Conservation (phyloP, 2,113 vertebrate species). For the Odontophorus gujanensis region DNA sequence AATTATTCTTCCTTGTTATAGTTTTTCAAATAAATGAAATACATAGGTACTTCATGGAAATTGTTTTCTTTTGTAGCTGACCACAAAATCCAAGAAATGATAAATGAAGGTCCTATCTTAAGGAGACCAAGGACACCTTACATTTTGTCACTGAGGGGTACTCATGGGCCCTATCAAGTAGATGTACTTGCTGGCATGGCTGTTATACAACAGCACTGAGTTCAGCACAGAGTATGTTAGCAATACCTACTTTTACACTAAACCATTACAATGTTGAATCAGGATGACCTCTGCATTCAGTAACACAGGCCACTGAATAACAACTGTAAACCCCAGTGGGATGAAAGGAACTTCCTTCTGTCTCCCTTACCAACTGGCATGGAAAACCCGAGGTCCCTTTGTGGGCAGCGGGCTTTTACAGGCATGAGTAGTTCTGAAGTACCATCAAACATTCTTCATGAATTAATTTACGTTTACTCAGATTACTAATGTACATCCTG, state of each 20-base stretch:
- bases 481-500: neutral
- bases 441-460: neutral
- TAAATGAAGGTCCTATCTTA: neutral
- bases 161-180: neutral
- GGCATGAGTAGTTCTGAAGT: neutral
- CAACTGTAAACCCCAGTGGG: neutral
- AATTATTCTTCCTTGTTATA: neutral
- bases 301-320: neutral
- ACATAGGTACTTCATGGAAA: neutral
- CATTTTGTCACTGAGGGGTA: neutral
- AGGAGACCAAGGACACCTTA: neutral
- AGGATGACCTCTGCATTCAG: neutral
- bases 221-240: neutral
- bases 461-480: neutral
- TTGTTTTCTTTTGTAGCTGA: neutral
- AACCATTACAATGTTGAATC: neutral
- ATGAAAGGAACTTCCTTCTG: neutral
- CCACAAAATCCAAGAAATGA: neutral
- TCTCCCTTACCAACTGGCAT: rapidly evolving
- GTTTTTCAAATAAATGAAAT: neutral
- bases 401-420: neutral
- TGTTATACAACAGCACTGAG: neutral
- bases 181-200: neutral
- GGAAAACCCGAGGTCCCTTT: neutral
- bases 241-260: neutral